Conservation (phyloP, 1,140 invertebrate species). For the Pissodes strobi region DNA sequence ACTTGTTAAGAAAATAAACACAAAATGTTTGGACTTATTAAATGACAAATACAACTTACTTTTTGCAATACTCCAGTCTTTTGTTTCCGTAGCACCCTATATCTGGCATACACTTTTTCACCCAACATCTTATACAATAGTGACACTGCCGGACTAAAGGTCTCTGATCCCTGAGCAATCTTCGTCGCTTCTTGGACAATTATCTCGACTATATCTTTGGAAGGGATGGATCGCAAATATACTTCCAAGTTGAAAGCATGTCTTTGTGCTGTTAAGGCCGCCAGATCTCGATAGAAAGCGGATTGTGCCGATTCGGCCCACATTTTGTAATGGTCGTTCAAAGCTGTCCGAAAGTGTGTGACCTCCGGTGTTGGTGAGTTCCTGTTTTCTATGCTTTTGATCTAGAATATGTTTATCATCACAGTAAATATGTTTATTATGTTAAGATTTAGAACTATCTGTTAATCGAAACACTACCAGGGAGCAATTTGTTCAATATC, state of each 20-base stretch:
- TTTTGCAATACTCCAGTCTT: too few relatives aligned
- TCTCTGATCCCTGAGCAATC: slow-evolving; percentile 75
- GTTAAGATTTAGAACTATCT: too few relatives aligned
- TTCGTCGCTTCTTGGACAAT: slow-evolving; percentile 51
- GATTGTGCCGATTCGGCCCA: slow-evolving; percentile 68
- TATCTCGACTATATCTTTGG: slow-evolving; percentile 49
- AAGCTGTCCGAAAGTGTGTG: slow-evolving; percentile 58
- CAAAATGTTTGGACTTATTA: too few relatives aligned
- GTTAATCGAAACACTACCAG: too few relatives aligned
- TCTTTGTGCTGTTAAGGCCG: slow-evolving; percentile 61
- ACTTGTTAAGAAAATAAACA: too few relatives aligned
- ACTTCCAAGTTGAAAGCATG: slow-evolving; percentile 69
- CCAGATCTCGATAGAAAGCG: slow-evolving; percentile 71
- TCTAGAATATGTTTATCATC: too few relatives aligned
- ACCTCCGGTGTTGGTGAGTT: slow-evolving; percentile 37
- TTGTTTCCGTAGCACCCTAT: slow-evolving; percentile 67
- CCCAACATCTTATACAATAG: slow-evolving; percentile 72
- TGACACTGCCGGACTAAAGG: slow-evolving; percentile 72
- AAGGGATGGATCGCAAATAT: slow-evolving; percentile 63
- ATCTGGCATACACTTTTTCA: slow-evolving; percentile 66
- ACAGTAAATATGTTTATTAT: too few relatives aligned
- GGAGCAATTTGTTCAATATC: too few relatives aligned
- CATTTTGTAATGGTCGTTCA: slow-evolving; percentile 64
- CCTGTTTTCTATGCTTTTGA: slow-evolving; percentile 44
- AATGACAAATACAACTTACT: too few relatives aligned